Conservation (phyloP, 1,140 invertebrate species). For the Trissolcus basalis region DNA sequence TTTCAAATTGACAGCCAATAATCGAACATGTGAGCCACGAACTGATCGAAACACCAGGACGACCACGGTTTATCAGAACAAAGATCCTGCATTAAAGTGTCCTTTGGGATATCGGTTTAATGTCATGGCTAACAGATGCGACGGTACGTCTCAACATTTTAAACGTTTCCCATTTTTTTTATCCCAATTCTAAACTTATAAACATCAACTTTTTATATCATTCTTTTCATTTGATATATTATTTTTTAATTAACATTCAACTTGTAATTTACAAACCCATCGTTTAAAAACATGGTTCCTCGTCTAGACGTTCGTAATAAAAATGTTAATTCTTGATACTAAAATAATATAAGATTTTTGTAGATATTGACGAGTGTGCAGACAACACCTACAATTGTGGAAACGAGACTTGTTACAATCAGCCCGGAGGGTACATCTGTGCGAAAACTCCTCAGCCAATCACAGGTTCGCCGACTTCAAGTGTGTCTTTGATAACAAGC, state of each 20-base stretch:
- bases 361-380: conserved; percentile 79
- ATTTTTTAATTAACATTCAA: too few species aligned
- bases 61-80: conserved; percentile 41
- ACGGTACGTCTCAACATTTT: conserved; percentile 76
- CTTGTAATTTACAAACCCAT: too few species aligned
- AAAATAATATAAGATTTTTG: not conserved
- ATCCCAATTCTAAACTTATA: conserved; percentile 5
- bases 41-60: conserved; percentile 54
- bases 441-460: conserved; percentile 69
- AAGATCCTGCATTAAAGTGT: conserved; percentile 68
- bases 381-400: conserved; percentile 70
- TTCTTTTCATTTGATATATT: too few species aligned
- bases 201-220: too few species aligned
- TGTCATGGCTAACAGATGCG: conserved; percentile 78
- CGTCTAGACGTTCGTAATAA: too few species aligned
- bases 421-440: conserved; percentile 78
- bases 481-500: conserved; percentile 14
- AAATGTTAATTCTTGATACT: too few species aligned
- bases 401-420: conserved; percentile 77
- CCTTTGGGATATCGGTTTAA: conserved; percentile 81
- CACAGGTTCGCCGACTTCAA: conserved; percentile 51
- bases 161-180: conserved; percentile 77
- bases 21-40: conserved; percentile 71
- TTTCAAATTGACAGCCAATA: conserved; percentile 74
- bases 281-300: too few species aligned